phyloP scores from a whole-genome alignment of 1,140 invertebrate species.

The Conus betulinus region DNA sequence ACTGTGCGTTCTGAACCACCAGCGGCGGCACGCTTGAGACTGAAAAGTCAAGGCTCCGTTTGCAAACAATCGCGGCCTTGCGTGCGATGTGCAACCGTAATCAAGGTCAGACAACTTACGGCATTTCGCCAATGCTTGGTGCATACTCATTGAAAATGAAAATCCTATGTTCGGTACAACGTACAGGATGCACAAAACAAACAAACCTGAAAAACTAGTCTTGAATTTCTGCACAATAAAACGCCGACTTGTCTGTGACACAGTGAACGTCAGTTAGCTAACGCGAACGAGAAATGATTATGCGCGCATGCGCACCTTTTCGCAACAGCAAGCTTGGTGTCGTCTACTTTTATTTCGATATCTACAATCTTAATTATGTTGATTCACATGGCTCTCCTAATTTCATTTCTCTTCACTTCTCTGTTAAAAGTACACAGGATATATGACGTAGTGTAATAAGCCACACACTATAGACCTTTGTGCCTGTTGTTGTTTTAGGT shows the following conservation, averaged over 20 bases:
- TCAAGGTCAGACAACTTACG: conserved; percentile 2
- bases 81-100: neutral
- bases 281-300: neutral
- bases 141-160: neutral
- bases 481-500: too few species aligned
- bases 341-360: neutral
- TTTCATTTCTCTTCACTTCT: too few species aligned
- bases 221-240: conserved; percentile 6
- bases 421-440: too few species aligned
- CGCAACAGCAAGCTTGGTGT: neutral
- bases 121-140: neutral
- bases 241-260: neutral
- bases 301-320: conserved; percentile 20
- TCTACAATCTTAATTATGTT: too few species aligned
- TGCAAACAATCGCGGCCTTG: conserved; percentile 20
- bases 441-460: too few species aligned
- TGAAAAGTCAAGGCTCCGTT: neutral
- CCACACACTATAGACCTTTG: too few species aligned
- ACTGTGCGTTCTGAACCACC: too few species aligned
- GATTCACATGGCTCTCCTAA: too few species aligned
- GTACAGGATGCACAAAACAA: neutral
- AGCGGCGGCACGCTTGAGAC: neutral
- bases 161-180: neutral
- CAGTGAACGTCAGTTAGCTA: neutral
- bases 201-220: neutral